These are phyloP conservation scores for Chrysolina haemoptera DNA, from an alignment of 2,888 invertebrate species.

Conservation along the genomic window DNA sequence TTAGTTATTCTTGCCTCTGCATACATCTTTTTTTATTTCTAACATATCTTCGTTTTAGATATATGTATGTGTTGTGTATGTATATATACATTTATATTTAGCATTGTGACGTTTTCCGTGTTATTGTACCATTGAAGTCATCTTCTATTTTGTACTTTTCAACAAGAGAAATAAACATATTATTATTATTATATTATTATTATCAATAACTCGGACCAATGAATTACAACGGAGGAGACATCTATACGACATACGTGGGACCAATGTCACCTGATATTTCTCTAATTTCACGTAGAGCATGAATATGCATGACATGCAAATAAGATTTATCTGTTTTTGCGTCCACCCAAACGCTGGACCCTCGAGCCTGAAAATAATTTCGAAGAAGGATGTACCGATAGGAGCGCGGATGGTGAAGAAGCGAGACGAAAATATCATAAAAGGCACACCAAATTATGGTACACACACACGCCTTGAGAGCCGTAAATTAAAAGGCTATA, in stretches of 20 bases:
- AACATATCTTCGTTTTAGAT: no score
- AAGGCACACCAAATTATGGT: conserved; percentile 59
- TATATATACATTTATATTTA: no score
- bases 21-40: no score
- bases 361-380: conserved; percentile 8
- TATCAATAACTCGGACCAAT: not conserved
- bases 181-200: no score
- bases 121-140: no score
- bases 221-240: not conserved
- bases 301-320: conserved; percentile 17
- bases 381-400: not conserved
- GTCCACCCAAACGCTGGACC: conserved; percentile 15
- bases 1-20: no score
- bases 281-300: conserved; percentile 6
- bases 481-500: conserved; percentile 59
- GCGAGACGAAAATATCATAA: conserved; percentile 41
- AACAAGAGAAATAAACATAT: no score
- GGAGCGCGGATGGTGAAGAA: conserved; percentile 17
- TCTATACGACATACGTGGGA: not conserved
- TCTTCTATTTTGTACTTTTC: no score
- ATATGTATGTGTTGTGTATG: no score
- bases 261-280: conserved; percentile 15
- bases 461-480: conserved; percentile 57
- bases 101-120: no score
- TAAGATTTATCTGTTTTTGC: conserved; percentile 13